Base-by-base conservation (phyloP, 2,888 invertebrate genomes). In the Melinaea marsaeus region DNA sequence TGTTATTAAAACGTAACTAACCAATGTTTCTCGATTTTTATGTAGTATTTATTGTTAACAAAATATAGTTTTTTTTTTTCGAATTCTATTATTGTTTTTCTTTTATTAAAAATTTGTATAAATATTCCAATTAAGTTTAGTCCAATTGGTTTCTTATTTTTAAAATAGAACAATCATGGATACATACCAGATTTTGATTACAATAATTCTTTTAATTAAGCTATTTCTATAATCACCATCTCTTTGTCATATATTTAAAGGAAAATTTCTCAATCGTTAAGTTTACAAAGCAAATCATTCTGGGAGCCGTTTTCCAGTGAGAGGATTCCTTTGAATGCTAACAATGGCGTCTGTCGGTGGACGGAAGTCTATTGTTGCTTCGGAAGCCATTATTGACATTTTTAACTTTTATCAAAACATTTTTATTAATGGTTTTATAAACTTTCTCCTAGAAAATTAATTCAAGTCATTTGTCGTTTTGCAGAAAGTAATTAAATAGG, bases 371-470 rank as follows among this genome's bases (percentile, higher is more conserved):
- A 85, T 88, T 89, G 88, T 88, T 82, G 82, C 80, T 79, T 79
- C 84, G 88, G 86, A 87, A 87, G 84, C 86, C 86, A 86, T 86
- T 88, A 88, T 86, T 86, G 86, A 87, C 84, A 79, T 86, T 85
- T 42, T 86, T 86, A 88, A 85, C 81, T 82, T 80, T 85, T 83
- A 83, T 87, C 86, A 86, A 84, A 85, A 81, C 62, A 51, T 70
- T 67, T 68, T 65, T 58, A 68, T 65, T 70, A 67, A 42, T 9
- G 46, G 65, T 65, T 62, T 63, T 61, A 55, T 62, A 55, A 47
- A 63, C 46, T 35, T 60, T 69, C 62, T 62, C 57, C 57, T 48
- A 32, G n/a, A 67, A 67, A 69, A 67, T 67, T 63, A 45, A 69
- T 69, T 22, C 22, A 63, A 45, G 63, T 58, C 57, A 63, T 67